Percentiles rank a stretch among this genome's conserved stretches.
These are phyloP conservation scores for Taxidea taxus DNA, from an alignment of 2,113 vertebrate genomes.

Conservation along the genomic window DNA sequence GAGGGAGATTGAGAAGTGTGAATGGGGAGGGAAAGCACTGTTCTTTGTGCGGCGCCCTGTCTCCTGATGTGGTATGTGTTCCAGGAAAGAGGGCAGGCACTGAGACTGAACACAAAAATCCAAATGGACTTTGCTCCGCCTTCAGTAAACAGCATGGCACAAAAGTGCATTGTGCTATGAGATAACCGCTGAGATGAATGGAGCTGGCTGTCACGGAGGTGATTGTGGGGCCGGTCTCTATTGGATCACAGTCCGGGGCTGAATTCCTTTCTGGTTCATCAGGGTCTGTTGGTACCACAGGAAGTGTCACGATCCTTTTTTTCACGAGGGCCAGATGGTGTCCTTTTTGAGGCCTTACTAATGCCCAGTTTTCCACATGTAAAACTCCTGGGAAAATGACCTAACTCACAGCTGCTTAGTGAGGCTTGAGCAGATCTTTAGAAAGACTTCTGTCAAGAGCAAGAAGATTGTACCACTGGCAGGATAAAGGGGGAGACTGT, in stretches of 20 bases:
- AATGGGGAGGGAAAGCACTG: conserved; percentile 27
- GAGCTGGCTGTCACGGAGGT: conserved; percentile 87
- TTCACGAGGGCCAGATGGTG: conserved; percentile 98
- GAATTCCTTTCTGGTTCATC: conserved; percentile 98
- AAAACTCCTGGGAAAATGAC: conserved; percentile 99
- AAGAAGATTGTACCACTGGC: conserved; percentile 84
- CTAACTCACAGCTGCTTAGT: conserved; percentile 99
- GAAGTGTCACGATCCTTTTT: conserved; percentile 99
- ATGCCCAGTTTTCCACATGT: conserved; percentile 96
- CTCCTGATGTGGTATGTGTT: conserved; percentile 75
- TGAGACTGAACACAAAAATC: conserved; percentile 83
- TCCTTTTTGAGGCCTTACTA: conserved; percentile 98
- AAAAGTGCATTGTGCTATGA: conserved; percentile 89
- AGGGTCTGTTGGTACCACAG: conserved; percentile 98
- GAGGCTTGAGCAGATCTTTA: conserved; percentile 99
- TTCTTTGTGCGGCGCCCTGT: conserved; percentile 78
- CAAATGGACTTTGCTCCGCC: conserved; percentile 83
- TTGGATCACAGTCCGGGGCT: conserved; percentile 88
- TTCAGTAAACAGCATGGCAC: conserved; percentile 85
- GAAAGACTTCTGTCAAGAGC: conserved; percentile 91
- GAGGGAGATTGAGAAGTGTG: conserved; percentile 46
- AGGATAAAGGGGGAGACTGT: conserved; percentile 78
- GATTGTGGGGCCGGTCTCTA: conserved; percentile 87
- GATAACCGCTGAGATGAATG: conserved; percentile 87
- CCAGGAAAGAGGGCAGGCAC: conserved; percentile 77